These are phyloP conservation scores for Hydropsyche tenuis DNA, from an alignment of 1,140 invertebrate species.

Conservation along the genomic window DNA sequence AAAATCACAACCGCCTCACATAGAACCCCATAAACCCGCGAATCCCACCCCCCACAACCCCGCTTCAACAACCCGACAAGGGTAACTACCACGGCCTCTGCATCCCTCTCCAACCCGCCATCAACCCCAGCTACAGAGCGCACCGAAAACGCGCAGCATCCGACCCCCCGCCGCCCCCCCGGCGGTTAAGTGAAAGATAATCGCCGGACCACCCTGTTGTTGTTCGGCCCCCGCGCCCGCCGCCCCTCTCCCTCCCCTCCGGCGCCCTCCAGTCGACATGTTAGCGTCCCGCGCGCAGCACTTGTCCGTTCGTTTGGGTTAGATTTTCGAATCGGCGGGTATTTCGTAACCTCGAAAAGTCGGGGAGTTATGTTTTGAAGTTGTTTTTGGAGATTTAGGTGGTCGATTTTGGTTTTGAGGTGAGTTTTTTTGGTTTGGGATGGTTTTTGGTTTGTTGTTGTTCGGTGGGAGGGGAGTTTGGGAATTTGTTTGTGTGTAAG, in stretches of 20 bases:
- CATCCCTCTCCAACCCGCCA: constrained; percentile 6
- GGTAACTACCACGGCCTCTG: not conserved
- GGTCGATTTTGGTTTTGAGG: too few species aligned
- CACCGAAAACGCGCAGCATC: constrained; percentile 28
- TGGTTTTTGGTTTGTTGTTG: too few species aligned
- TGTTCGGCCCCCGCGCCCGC: not conserved
- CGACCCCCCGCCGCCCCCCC: not conserved
- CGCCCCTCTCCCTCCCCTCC: not conserved
- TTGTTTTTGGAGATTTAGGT: too few species aligned
- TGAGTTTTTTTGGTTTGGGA: too few species aligned
- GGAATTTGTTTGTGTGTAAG: too few species aligned
- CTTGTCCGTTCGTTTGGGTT: too few species aligned
- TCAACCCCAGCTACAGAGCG: not conserved
- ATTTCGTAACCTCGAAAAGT: not conserved
- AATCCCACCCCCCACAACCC: not conserved
- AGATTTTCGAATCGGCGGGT: too few species aligned
- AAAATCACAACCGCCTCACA: not conserved
- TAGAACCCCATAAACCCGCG: constrained; percentile 11
- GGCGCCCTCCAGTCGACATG: constrained; percentile 14
- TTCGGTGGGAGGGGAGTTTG: too few species aligned
- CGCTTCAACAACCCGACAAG: not conserved
- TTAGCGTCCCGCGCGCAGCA: constrained; percentile 19
- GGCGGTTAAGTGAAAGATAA: constrained; percentile 48
- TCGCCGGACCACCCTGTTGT: constrained; percentile 5
- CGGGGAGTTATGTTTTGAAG: too few species aligned